Evolutionary conservation across 1,140 invertebrate species (phyloP), one percentile per base, ranked within the genome.

Genomic region (Lanistes nyassanus): DNA sequence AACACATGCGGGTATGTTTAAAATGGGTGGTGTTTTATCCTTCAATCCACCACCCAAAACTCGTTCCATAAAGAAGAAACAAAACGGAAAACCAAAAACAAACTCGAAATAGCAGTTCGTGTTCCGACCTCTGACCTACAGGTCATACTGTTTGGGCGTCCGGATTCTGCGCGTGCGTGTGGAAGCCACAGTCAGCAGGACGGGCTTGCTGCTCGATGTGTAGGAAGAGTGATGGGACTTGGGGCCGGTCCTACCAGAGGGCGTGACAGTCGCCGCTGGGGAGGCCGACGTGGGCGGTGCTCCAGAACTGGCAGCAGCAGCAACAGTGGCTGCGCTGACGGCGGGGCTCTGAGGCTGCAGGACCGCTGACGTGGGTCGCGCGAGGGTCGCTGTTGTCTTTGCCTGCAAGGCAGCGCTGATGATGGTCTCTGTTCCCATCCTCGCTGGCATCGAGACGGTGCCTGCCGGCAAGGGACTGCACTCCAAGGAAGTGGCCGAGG

Each of bases 111-210:
- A 9, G 23, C 23, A 6, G 3, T 2, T 2, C 29, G 6, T 66
- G 3, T 1, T 16, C 2, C 19, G 42, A 55, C 19, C 3, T 75
- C 34, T 23, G 21, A 58, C 21, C 82, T 65, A 85, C 51, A 85
- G 66, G 65, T 87, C 85, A 79, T 85, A 87, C 64, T 87, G 85
- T 74, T 85, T 86, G 4, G 86, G 86, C 26, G 83, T 87, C 62
- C 80, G 81, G 37, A 88, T 87, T 65, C 82, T 79, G 36, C 86
- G 79, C 37, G 86, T 88, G 39, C 86, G 76, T 7, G 85, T 87
- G 23, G 84, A 78, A 16, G 85, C 81, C 0, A 83, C 66, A 13
- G 83, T 83, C 29, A 81, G 76, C 26, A 84, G 65, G 0, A 83
- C 82, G 66, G 82, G 76, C 76, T 86, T 87, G n/a, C 83, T 58